phyloP scores from a whole-genome alignment of 2,113 vertebrate genomes.

The Nettapus auritus region DNA sequence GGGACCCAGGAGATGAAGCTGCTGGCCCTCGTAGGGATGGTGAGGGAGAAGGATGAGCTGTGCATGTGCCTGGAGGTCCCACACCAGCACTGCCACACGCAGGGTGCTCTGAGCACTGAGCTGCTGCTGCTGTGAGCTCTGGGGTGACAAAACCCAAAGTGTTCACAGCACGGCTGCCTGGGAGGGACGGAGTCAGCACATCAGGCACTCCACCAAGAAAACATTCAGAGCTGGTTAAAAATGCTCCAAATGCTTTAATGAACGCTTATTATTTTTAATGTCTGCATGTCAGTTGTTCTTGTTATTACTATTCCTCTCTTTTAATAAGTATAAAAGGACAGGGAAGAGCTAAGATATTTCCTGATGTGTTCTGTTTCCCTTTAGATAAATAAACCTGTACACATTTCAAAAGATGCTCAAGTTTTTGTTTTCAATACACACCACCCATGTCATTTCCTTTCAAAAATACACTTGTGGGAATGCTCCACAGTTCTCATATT shows the following conservation, averaged over 20 bases:
- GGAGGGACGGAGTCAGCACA: background rate
- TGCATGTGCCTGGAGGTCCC: background rate
- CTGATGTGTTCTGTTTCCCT: slow-evolving; percentile 7
- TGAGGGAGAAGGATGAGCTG: background rate
- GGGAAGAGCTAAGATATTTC: background rate
- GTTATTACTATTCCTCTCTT: background rate
- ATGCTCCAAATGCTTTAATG: background rate
- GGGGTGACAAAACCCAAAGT: background rate
- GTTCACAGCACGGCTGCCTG: background rate
- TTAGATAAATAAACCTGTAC: slow-evolving; percentile 27
- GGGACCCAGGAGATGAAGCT: rapidly evolving
- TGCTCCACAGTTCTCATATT: background rate
- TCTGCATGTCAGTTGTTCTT: background rate
- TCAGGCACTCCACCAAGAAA: background rate
- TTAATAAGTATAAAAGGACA: background rate
- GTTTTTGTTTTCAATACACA: slow-evolving; percentile 8
- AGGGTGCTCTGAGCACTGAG: background rate
- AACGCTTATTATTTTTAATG: background rate
- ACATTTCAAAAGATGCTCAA: background rate
- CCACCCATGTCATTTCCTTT: background rate
- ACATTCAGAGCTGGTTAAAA: background rate
- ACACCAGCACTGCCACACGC: background rate
- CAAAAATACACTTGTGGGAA: background rate
- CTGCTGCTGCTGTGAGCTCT: rapidly evolving
- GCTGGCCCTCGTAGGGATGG: background rate